Percentiles rank a stretch among this genome's conserved stretches.
These are phyloP conservation scores for Zapus hudsonius DNA, from an alignment of 2,113 vertebrate genomes.

Conservation along the genomic window DNA sequence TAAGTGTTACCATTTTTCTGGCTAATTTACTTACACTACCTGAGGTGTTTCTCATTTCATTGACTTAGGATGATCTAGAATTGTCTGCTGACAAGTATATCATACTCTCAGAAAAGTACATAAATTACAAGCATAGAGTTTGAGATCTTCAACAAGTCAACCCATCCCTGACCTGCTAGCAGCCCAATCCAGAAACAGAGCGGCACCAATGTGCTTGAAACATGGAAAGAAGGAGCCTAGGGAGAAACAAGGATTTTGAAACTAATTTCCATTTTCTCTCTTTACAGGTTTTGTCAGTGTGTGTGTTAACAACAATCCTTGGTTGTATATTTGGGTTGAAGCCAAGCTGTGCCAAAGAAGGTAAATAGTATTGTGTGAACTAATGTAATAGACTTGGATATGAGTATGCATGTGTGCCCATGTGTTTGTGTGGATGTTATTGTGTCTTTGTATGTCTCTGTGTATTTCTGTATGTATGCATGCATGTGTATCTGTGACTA, in stretches of 20 bases:
- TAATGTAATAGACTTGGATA: not conserved
- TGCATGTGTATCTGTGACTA: not conserved
- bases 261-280: slow-evolving; percentile 50
- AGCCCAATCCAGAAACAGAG: not conserved
- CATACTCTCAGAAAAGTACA: not conserved
- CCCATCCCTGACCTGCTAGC: rapidly evolving
- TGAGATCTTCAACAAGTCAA: not conserved
- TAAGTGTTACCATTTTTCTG: not conserved
- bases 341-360: slow-evolving; percentile 90
- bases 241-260: not conserved
- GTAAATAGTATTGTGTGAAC: slow-evolving; percentile 77
- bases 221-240: not conserved
- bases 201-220: not conserved
- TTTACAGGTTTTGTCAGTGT: slow-evolving; percentile 87
- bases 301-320: slow-evolving; percentile 87
- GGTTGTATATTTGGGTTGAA: slow-evolving; percentile 91
- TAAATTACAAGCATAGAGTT: not conserved
- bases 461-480: no score
- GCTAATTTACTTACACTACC: not conserved
- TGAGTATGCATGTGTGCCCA: not conserved
- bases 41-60: not conserved
- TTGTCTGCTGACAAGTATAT: not conserved
- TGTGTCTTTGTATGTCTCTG: not conserved
- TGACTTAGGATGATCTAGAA: not conserved
- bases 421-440: no score